A percentile compares a stretch with the other conserved stretches of the same genome.
phyloP scores from a whole-genome alignment of 2,888 invertebrate species.

The Macropis europaea region DNA sequence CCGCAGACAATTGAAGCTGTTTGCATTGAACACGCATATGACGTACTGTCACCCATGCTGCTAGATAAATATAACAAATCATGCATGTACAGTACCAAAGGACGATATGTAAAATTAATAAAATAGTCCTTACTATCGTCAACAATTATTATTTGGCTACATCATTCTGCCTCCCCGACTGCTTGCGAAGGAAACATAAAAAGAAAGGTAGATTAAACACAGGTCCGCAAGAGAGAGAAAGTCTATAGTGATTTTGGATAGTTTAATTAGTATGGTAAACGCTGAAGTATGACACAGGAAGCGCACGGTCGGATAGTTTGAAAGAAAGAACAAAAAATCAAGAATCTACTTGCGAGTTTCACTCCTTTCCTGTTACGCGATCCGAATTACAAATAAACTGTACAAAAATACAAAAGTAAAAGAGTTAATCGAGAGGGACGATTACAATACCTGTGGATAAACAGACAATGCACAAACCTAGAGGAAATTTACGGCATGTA shows the following conservation, averaged over 20 bases:
- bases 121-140: slow-evolving; percentile 76
- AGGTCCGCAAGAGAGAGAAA: slow-evolving; percentile 35
- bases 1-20: not conserved
- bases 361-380: not conserved
- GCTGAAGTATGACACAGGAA: slow-evolving; percentile 28
- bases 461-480: slow-evolving; percentile 49
- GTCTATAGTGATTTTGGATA: slow-evolving; percentile 20
- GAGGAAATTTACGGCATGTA: slow-evolving; percentile 26
- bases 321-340: too few species aligned
- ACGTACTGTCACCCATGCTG: slow-evolving; percentile 10
- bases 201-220: slow-evolving; percentile 67
- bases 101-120: slow-evolving; percentile 61
- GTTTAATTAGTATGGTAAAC: slow-evolving; percentile 25
- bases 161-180: slow-evolving; percentile 79
- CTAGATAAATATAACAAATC: slow-evolving; percentile 18
- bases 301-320: not conserved
- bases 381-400: not conserved
- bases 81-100: slow-evolving; percentile 48
- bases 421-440: slow-evolving; percentile 15
- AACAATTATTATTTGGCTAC: slow-evolving; percentile 79
- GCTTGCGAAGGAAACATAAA: slow-evolving; percentile 75
- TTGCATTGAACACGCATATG: not conserved
- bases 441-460: slow-evolving; percentile 10
- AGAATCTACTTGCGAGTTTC: not conserved
- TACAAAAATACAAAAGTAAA: not conserved